Evolutionary conservation across 2,888 invertebrate genomes (phyloP).

Genomic region (Craniophora ligustri): DNA sequence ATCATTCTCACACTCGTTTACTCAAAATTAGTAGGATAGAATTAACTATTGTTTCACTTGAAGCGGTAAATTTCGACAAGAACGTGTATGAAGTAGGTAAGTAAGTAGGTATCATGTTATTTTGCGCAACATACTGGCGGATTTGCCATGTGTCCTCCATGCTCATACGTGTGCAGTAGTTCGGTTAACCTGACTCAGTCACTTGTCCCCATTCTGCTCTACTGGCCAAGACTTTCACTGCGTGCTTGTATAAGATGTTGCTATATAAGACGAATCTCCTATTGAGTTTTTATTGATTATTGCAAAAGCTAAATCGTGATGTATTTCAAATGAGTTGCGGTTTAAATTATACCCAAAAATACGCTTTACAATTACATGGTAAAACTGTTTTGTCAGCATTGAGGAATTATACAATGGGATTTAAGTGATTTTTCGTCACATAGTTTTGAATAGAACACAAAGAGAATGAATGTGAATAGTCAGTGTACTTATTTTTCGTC

Average conservation of each 20-base stretch:
- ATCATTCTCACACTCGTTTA: not conserved
- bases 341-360: slow-evolving; percentile 6
- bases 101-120: no score
- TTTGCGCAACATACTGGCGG: slow-evolving; percentile 24
- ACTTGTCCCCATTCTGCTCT: slow-evolving; percentile 68
- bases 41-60: slow-evolving; percentile 2
- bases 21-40: not conserved
- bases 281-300: slow-evolving; percentile 49
- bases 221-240: slow-evolving; percentile 69
- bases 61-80: slow-evolving; percentile 12
- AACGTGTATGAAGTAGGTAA: no score
- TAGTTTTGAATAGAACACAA: slow-evolving; percentile 14
- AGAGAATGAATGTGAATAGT: slow-evolving; percentile 5
- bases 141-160: slow-evolving; percentile 28
- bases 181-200: slow-evolving; percentile 48
- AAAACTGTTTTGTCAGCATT: not conserved
- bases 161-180: slow-evolving; percentile 38
- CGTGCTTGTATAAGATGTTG: slow-evolving; percentile 49
- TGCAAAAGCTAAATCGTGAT: slow-evolving; percentile 24
- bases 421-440: slow-evolving; percentile 8
- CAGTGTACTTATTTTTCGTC: not conserved
- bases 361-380: not conserved
- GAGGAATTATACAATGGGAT: not conserved
- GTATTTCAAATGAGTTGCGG: slow-evolving; percentile 9
- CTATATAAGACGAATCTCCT: slow-evolving; percentile 47